These are phyloP conservation scores for Drosophila nasuta DNA, from an alignment of 1,140 invertebrate genomes.

Conservation along the genomic window DNA sequence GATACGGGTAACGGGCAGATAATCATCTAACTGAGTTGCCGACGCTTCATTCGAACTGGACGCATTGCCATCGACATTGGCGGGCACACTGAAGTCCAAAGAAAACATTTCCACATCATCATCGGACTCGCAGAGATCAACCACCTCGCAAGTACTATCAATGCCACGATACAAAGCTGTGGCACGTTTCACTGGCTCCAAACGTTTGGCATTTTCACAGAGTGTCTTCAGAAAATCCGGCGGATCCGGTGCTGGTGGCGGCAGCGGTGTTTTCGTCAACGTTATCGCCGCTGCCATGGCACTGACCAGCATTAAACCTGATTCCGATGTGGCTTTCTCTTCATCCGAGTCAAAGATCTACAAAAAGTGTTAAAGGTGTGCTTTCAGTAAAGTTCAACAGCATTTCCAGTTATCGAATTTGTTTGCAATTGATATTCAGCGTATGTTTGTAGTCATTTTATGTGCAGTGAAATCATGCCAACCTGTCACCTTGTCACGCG, in stretches of 20 bases:
- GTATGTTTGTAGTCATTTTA: constrained; percentile 63
- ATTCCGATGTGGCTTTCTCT: constrained; percentile 49
- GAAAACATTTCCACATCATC: constrained; percentile 75
- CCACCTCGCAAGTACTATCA: constrained; percentile 58
- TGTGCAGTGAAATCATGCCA: constrained; percentile 26
- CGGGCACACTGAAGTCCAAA: constrained; percentile 65
- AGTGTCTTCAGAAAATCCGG: constrained; percentile 61
- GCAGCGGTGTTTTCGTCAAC: constrained; percentile 14
- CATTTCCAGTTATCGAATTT: not conserved
- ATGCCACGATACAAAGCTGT: constrained; percentile 67
- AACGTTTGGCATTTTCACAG: constrained; percentile 58
- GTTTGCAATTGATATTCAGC: constrained; percentile 41
- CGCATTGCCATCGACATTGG: constrained; percentile 60
- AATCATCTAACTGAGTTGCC: constrained; percentile 51
- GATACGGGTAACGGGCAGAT: constrained; percentile 62
- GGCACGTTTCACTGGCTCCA: constrained; percentile 65
- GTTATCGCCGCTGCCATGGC: constrained; percentile 30
- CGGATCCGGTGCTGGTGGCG: constrained; percentile 44
- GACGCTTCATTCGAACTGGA: constrained; percentile 50
- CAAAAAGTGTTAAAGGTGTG: not conserved
- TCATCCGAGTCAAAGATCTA: constrained; percentile 70
- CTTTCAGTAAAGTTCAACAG: not conserved
- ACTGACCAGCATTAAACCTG: constrained; percentile 33
- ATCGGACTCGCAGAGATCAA: constrained; percentile 66
- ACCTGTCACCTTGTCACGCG: constrained; percentile 41